Percentiles rank a stretch among this genome's conserved stretches.
These are phyloP conservation scores for Umimayanthus chanpuru DNA, from an alignment of 92 coral and sea anemone species.

Conservation along the genomic window DNA sequence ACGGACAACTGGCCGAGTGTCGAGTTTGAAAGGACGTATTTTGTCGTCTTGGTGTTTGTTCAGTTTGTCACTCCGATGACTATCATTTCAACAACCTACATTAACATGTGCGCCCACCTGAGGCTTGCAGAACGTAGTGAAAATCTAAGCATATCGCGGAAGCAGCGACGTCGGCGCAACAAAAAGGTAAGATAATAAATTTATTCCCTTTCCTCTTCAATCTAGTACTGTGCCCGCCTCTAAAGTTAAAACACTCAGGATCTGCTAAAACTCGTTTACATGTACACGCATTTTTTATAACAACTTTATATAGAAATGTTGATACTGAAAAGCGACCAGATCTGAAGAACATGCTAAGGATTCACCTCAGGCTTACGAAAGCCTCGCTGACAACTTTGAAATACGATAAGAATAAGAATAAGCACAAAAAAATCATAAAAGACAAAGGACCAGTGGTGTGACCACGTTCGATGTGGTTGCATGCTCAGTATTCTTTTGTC, in stretches of 20 bases:
- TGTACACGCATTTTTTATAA: no score
- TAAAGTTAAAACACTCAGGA: background rate
- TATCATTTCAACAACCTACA: slow-evolving; percentile 69
- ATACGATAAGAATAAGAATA: no score
- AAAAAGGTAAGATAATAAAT: slow-evolving; percentile 64
- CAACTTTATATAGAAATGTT: no score
- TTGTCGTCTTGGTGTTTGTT: slow-evolving; percentile 63
- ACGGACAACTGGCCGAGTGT: slow-evolving; percentile 89
- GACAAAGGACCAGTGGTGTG: no score
- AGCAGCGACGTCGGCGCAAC: slow-evolving; percentile 58
- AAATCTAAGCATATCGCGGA: slow-evolving; percentile 34
- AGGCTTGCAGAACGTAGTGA: slow-evolving; percentile 29
- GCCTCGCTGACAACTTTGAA: no score
- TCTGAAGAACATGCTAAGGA: no score
- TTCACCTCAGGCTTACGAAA: no score
- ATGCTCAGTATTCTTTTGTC: no score
- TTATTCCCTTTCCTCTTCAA: background rate
- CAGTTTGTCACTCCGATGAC: slow-evolving; percentile 81
- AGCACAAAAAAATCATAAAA: no score
- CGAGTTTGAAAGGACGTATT: slow-evolving; percentile 72
- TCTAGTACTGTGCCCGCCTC: background rate
- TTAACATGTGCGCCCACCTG: slow-evolving; percentile 64
- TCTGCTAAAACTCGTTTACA: background rate
- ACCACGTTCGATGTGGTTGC: no score
- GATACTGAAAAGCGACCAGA: no score